Evolutionary conservation across 2,888 invertebrate species (phyloP), one percentile per base, ranked within the genome.

Genomic region (Furcula furcula): DNA sequence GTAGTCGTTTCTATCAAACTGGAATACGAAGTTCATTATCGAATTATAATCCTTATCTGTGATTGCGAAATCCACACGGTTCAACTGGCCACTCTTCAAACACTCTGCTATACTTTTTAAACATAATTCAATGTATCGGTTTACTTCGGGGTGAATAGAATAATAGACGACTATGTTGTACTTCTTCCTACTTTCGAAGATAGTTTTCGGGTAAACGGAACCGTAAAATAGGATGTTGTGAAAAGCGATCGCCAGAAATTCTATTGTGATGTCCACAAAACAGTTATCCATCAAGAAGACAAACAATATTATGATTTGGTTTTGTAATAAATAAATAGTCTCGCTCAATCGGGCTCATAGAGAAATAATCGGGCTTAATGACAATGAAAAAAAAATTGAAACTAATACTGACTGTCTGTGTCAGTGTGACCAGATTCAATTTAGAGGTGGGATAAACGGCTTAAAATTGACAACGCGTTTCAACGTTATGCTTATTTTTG

Each of bases 241-340:
- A 40, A 93, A 90, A 0, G 92, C 90, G 13, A 93, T 90, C 59
- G 92, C 91, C 14, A 94, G 66, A 67, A 93, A 93, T 75, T 94
- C 93, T 34, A 91, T 56, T n/a, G 91, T 71, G 31, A 93, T 76
- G 54, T 93, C 91, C 16, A 78, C 52, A 34, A 85, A 80, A 65
- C 89, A 91, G 72, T 54, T 64, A 67, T 84, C 85, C 86, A 86
- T 86, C 15, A 4, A 40, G 12, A 19, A 13, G 22, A n/a, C 21
- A 34, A 30, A 16, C 3, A 16, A 16, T n/a, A n/a, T n/a, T n/a
- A n/a, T n/a, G n/a, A n/a, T n/a, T n/a, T n/a, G n/a, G n/a, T n/a
- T n/a, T n/a, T n/a, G n/a, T n/a, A n/a, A n/a, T n/a, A n/a, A n/a
- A n/a, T n/a, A n/a, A n/a, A n/a, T n/a, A n/a, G n/a, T n/a, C n/a